These are phyloP conservation scores for Datnioides undecimradiatus DNA, from an alignment of 2,113 vertebrate genomes.

Conservation along the genomic window DNA sequence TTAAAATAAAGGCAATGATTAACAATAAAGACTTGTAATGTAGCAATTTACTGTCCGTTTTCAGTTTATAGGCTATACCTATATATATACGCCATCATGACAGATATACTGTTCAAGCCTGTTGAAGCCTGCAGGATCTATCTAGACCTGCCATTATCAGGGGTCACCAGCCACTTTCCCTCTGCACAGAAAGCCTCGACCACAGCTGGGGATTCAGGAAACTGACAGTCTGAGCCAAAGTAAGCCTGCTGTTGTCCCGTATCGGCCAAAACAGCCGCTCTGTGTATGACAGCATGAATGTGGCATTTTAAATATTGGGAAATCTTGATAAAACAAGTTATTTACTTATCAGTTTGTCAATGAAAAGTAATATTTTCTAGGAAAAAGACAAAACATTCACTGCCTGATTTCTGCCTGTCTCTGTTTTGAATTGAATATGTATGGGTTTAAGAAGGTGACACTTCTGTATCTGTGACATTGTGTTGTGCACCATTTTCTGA, in stretches of 20 bases:
- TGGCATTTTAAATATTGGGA: neutral
- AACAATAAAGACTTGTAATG: neutral
- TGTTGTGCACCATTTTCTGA: too few species aligned
- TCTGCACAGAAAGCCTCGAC: slow-evolving; percentile 17
- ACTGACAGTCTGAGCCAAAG: slow-evolving; percentile 26
- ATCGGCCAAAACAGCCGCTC: neutral
- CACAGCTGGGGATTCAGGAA: slow-evolving; percentile 27
- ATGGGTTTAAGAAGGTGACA: neutral
- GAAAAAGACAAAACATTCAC: neutral
- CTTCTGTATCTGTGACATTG: neutral
- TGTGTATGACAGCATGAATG: slow-evolving; percentile 10
- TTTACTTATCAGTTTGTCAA: neutral
- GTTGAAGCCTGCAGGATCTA: slow-evolving; percentile 52
- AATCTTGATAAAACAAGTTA: neutral
- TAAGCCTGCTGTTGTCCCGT: neutral
- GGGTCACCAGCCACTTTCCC: slow-evolving; percentile 24
- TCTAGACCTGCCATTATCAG: slow-evolving; percentile 48
- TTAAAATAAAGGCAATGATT: neutral
- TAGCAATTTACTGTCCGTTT: neutral
- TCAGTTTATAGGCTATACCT: neutral
- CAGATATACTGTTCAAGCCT: neutral
- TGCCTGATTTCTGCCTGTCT: neutral
- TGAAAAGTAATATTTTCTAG: neutral
- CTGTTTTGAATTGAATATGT: neutral
- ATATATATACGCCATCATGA: neutral